Conservation (phyloP, 2,797 vertebrate genomes). For the Rhinella marina region DNA sequence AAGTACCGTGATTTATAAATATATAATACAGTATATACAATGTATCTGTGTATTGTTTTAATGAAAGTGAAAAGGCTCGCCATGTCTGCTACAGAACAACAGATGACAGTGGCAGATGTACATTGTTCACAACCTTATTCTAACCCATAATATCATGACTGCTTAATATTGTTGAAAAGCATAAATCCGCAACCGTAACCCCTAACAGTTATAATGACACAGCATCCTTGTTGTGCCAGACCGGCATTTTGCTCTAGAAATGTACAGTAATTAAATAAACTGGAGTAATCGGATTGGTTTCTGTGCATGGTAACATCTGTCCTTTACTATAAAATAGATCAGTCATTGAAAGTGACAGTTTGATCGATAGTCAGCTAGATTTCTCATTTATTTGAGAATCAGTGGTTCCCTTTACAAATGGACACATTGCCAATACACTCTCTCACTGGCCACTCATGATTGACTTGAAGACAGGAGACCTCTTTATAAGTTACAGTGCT, state of each 20-base stretch:
- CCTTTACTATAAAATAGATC: slow-evolving; percentile 52
- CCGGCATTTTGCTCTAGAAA: slow-evolving; percentile 20
- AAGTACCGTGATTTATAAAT: background rate
- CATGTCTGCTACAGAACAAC: background rate
- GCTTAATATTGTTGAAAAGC: slow-evolving; percentile 4
- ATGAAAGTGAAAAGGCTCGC: background rate
- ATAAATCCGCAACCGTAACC: slow-evolving; percentile 1
- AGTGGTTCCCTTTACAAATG: slow-evolving; percentile 51
- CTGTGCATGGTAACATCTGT: slow-evolving; percentile 35
- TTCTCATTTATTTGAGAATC: slow-evolving; percentile 58
- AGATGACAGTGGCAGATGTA: background rate
- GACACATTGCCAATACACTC: slow-evolving; percentile 48
- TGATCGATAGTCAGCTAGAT: slow-evolving; percentile 60
- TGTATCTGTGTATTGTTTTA: background rate
- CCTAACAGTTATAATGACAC: slow-evolving; percentile 41
- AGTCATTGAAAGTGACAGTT: slow-evolving; percentile 48
- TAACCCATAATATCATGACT: background rate
- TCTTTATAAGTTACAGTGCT: slow-evolving; percentile 47
- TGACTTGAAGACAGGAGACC: slow-evolving; percentile 35
- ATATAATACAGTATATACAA: background rate
- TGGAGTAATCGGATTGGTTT: slow-evolving; percentile 43
- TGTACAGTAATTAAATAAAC: slow-evolving; percentile 57
- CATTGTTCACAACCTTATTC: background rate
- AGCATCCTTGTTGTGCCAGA: slow-evolving; percentile 20
- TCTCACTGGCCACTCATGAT: slow-evolving; percentile 16